phyloP scores from a whole-genome alignment of 92 coral and sea anemone genomes.

The Palythoa grandiflora region DNA sequence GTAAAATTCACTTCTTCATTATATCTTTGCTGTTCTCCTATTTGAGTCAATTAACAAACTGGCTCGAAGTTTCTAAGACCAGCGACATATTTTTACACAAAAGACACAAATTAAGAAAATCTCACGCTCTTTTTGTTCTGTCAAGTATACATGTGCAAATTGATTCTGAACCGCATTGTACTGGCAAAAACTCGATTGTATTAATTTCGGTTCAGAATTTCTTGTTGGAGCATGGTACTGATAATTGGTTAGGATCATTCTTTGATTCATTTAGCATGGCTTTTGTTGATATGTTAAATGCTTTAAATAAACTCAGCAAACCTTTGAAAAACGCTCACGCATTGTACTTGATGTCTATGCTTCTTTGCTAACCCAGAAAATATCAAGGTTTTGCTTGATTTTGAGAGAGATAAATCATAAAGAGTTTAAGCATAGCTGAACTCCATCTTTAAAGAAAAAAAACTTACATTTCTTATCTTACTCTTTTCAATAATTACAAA shows the following conservation, averaged over 20 bases:
- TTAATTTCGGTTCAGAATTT: background rate
- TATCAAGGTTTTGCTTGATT: too few species aligned
- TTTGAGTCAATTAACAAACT: slow-evolving; percentile 24
- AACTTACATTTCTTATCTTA: too few species aligned
- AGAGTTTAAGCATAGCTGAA: too few species aligned
- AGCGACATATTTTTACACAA: slow-evolving; percentile 35
- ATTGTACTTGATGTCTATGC: background rate
- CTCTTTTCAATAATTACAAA: too few species aligned
- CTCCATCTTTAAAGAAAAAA: too few species aligned
- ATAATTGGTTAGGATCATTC: background rate
- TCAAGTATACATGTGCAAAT: slow-evolving; percentile 9
- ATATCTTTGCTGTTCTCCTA: background rate
- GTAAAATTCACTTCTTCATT: background rate
- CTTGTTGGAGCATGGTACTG: background rate
- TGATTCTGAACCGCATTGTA: background rate
- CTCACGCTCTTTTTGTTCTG: slow-evolving; percentile 35
- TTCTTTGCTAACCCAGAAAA: too few species aligned
- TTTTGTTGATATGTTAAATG: slow-evolving; percentile 1
- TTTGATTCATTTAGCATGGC: background rate
- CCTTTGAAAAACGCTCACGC: background rate
- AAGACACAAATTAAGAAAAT: background rate
- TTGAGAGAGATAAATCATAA: too few species aligned
- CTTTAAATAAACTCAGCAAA: slow-evolving; percentile 1
- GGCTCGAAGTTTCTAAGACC: slow-evolving; percentile 2
- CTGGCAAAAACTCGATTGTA: background rate